Conservation (phyloP, 2,888 invertebrate genomes). For the Polydrusus cervinus region DNA sequence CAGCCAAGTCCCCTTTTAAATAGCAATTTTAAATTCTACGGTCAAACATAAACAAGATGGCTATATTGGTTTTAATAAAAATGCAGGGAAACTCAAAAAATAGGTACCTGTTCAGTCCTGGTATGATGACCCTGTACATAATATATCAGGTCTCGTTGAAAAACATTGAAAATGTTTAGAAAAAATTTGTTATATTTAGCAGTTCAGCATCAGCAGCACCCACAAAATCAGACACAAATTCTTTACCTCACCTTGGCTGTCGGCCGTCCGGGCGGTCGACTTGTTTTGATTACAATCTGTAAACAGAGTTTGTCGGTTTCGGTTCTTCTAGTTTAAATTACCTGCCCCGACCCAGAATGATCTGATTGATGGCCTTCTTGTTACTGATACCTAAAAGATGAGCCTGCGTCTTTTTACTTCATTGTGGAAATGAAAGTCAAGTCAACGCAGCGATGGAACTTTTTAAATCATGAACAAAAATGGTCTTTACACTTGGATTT, state of each 20-base stretch:
- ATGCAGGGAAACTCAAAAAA: too few relatives aligned
- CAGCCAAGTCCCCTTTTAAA: too few relatives aligned
- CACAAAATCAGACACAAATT: constrained; percentile 3
- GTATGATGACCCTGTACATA: too few relatives aligned
- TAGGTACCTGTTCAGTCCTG: too few relatives aligned
- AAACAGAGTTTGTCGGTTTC: constrained; percentile 65
- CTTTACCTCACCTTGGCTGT: constrained; percentile 37
- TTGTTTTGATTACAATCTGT: constrained; percentile 69
- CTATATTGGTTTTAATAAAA: too few relatives aligned
- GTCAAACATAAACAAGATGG: too few relatives aligned
- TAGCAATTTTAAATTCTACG: too few relatives aligned
- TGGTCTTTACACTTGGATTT: too few relatives aligned
- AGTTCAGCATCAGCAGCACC: not conserved
- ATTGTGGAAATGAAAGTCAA: constrained; percentile 42
- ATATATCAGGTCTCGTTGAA: too few relatives aligned
- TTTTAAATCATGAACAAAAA: not conserved
- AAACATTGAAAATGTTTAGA: too few relatives aligned
- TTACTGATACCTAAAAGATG: constrained; percentile 56
- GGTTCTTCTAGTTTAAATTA: constrained; percentile 66
- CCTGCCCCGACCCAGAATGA: constrained; percentile 59
- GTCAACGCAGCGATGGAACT: constrained; percentile 4
- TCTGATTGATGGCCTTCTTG: constrained; percentile 66
- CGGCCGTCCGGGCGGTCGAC: constrained; percentile 65
- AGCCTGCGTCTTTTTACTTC: constrained; percentile 46
- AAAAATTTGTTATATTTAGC: constrained; percentile 13